Conservation (phyloP, 2,888 invertebrate species). For the Eupeodes latifasciatus region DNA sequence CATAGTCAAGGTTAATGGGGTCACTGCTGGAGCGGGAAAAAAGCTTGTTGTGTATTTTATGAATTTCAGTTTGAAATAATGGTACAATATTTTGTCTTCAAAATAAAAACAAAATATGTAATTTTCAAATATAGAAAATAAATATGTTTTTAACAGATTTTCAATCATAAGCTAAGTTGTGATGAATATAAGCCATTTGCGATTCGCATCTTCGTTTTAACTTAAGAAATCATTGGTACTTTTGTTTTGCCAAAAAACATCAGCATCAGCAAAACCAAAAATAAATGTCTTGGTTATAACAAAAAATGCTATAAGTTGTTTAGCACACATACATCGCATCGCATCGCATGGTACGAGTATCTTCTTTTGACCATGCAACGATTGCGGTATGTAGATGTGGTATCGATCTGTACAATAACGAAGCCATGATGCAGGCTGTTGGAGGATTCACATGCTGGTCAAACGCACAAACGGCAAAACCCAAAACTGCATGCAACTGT, state of each 20-base stretch:
- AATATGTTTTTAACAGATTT: conserved; percentile 22
- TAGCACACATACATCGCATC: conserved; percentile 52
- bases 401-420: conserved; percentile 46
- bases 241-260: conserved; percentile 46
- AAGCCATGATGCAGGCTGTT: conserved; percentile 55
- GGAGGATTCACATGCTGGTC: conserved; percentile 53
- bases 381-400: conserved; percentile 33
- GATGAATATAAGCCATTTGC: background rate
- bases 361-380: conserved; percentile 39
- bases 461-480: conserved; percentile 43
- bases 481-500: conserved; percentile 59
- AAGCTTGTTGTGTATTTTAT: background rate
- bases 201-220: conserved; percentile 11
- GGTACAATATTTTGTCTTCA: background rate
- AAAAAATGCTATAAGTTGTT: conserved; percentile 62
- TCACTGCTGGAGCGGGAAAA: background rate
- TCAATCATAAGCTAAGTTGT: conserved; percentile 1
- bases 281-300: conserved; percentile 7
- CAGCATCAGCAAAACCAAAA: background rate
- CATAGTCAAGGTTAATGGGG: conserved; percentile 54
- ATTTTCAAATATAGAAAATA: conserved; percentile 25
- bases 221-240: conserved; percentile 43
- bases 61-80: conserved; percentile 24
- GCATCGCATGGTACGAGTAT: background rate
- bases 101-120: background rate